Evolutionary conservation across 92 coral and sea anemone genomes (phyloP).

Genomic region (Epizoanthus fatuus): DNA sequence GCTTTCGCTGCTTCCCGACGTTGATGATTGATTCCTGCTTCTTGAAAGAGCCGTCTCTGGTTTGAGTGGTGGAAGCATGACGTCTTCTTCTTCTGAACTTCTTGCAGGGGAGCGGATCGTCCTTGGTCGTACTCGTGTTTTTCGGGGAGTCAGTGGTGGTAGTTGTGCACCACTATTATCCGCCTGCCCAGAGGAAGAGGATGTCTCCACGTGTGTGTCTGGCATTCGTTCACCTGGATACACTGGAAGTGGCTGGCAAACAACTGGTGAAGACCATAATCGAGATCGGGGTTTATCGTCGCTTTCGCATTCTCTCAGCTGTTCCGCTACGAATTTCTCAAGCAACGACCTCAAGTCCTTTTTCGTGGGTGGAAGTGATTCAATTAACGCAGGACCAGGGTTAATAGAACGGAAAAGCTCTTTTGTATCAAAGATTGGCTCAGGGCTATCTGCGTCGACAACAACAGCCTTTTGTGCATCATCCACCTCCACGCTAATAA

Average conservation of each 20-base stretch:
- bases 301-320: conserved; percentile 85
- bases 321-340: conserved; percentile 94
- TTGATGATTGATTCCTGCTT: conserved; percentile 6
- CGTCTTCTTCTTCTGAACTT: conserved; percentile 68
- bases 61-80: conserved; percentile 83
- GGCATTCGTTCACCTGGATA: conserved; percentile 3
- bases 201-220: background rate
- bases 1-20: conserved; percentile 39
- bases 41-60: conserved; percentile 63
- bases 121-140: conserved; percentile 64
- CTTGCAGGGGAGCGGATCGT: conserved; percentile 60
- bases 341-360: conserved; percentile 83
- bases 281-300: conserved; percentile 50
- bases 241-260: conserved; percentile 28
- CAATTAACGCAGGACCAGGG: conserved; percentile 39
- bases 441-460: conserved; percentile 65
- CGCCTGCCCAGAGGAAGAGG: background rate
- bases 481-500: conserved; percentile 67
- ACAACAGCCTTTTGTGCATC: conserved; percentile 34
- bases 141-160: conserved; percentile 49
- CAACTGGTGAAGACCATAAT: conserved; percentile 41
- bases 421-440: conserved; percentile 46
- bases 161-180: conserved; percentile 15
- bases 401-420: conserved; percentile 60
- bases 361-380: conserved; percentile 65